Evolutionary conservation across 2,113 vertebrate species (phyloP), one percentile per base, ranked within the genome.

Genomic region (Rynchops niger): DNA sequence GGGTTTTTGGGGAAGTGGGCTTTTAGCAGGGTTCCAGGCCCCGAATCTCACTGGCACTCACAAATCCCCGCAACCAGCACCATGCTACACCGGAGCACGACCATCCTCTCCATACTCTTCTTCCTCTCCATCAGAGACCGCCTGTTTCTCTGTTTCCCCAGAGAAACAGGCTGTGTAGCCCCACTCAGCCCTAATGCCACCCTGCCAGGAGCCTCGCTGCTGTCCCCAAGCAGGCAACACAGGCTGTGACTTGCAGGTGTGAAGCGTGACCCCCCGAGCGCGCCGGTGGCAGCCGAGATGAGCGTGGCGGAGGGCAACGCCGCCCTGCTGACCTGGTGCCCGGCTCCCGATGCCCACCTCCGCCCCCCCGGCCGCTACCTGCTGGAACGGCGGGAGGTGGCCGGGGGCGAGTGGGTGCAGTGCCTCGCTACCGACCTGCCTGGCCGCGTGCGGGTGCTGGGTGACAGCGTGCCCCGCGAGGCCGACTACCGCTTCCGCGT

Each of bases 401-500:
- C 40, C 88, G 98, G 98, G 2, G 98, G 99, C 27, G 99, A 99
- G 95, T 99, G 99, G 99, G 97, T 99, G 42, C 99, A 99, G 97
- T 99, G 99, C 89, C 98, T 99, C 3, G 98, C 99, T 95, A 99
- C 99, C 0, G 99, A 99, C 93, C 98, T 98, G 5, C 99, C 99
- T 0, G 98, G 99, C 12, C 97, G 97, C 0, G 99, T 99, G 93
- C 99, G 99, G 95, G 99, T 99, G 96, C 98, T 99, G 0, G 99
- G 99, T 0, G 98, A 99, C 94, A 99, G 99, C 0, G 98, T 99
- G 71, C 99, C 99, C 11, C 97, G 98, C 0, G 99, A 99, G 90
- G 99, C 98, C 0, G 98, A 99, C 97, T 99, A 99, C 97, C 97
- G 98, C 86, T 99, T 99, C 96, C 99, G 99, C 2, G 91, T 99